phyloP scores from a whole-genome alignment of 2,888 invertebrate species.

The Coremacera marginata region DNA sequence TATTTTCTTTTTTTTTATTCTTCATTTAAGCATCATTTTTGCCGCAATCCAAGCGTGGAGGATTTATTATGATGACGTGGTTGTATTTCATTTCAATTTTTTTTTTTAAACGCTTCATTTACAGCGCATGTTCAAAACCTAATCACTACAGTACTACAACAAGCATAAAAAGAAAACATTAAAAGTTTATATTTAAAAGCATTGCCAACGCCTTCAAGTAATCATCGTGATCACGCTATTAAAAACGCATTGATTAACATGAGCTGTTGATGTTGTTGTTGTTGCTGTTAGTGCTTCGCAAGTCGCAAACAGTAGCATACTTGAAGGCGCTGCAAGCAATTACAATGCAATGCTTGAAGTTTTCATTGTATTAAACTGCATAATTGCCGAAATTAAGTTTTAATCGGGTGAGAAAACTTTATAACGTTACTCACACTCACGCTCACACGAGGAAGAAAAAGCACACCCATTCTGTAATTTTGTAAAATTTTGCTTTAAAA shows the following conservation, averaged over 20 bases:
- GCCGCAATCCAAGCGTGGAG: no score
- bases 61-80: no score
- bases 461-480: background rate
- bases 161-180: background rate
- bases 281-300: background rate
- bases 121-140: background rate
- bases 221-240: background rate
- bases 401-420: slow-evolving; percentile 21
- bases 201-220: background rate
- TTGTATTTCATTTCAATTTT: no score
- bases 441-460: background rate
- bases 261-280: background rate
- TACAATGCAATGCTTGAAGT: background rate
- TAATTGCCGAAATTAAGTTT: slow-evolving; percentile 18
- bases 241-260: background rate
- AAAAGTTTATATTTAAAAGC: background rate
- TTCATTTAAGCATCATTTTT: no score
- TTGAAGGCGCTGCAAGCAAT: slow-evolving; percentile 2
- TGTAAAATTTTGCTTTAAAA: slow-evolving; percentile 8
- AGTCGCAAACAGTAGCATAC: background rate
- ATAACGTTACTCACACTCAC: background rate
- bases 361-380: background rate
- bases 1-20: no score
- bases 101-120: background rate
- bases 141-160: background rate